Conservation (phyloP, 1,140 invertebrate genomes). For the Temnothorax curvispinosus region DNA sequence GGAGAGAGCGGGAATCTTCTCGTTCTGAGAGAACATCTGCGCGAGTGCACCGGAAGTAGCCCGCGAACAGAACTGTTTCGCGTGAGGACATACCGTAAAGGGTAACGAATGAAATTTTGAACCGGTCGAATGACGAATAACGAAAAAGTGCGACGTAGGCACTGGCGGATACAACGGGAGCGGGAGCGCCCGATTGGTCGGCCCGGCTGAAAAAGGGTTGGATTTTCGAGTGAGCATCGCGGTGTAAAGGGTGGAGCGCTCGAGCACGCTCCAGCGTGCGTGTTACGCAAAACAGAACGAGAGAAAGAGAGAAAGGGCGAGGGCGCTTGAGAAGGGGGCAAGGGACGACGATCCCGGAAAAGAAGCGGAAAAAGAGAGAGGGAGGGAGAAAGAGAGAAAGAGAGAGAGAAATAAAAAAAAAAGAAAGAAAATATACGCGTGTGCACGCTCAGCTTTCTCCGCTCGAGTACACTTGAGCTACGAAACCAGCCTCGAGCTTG, state of each 20-base stretch:
- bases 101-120: slow-evolving; percentile 51
- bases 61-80: background rate
- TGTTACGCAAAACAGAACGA: slow-evolving; percentile 54
- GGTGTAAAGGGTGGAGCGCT: slow-evolving; percentile 81
- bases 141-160: slow-evolving; percentile 53
- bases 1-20: background rate
- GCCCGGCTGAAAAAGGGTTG: slow-evolving; percentile 76
- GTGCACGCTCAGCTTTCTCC: slow-evolving; percentile 75
- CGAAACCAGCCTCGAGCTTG: slow-evolving; percentile 70
- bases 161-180: slow-evolving; percentile 34
- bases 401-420: slow-evolving; percentile 55
- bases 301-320: slow-evolving; percentile 23
- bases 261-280: slow-evolving; percentile 75
- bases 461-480: slow-evolving; percentile 78
- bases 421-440: slow-evolving; percentile 66
- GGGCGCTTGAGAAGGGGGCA: background rate
- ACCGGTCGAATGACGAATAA: slow-evolving; percentile 22
- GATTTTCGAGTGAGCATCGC: slow-evolving; percentile 81
- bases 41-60: slow-evolving; percentile 54
- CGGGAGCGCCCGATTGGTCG: slow-evolving; percentile 77
- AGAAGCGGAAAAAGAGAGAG: slow-evolving; percentile 16
- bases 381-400: background rate
- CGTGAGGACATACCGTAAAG: background rate
- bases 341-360: slow-evolving; percentile 40
- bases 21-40: background rate